Conservation (phyloP, 2,797 vertebrate species). For the Lemur catta region DNA sequence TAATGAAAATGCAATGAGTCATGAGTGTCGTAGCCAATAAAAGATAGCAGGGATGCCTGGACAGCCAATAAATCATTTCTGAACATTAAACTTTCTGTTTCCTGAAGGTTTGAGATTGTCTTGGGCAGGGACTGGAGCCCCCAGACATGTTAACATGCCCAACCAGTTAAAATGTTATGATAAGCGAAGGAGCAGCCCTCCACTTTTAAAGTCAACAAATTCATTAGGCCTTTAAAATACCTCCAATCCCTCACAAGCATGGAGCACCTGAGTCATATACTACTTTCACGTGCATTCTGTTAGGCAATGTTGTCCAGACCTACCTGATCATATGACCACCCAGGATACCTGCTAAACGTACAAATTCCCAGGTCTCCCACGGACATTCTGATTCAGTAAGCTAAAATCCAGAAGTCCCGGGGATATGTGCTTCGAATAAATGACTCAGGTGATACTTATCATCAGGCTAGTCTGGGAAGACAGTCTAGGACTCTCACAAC, state of each 20-base stretch:
- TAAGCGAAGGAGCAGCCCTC: background rate
- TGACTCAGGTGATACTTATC: background rate
- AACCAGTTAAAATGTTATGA: background rate
- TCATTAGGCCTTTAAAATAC: background rate
- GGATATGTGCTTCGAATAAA: background rate
- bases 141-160: background rate
- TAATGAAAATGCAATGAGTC: slow-evolving; percentile 28
- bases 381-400: background rate
- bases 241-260: background rate
- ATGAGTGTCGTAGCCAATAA: background rate
- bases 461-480: background rate
- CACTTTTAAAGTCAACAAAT: slow-evolving; percentile 14
- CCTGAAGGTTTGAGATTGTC: background rate
- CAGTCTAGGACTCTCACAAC: background rate
- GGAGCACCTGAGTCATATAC: background rate
- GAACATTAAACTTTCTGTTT: slow-evolving; percentile 1
- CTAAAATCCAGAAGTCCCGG: background rate
- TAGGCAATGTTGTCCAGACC: background rate
- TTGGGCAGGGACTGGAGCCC: background rate
- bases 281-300: background rate
- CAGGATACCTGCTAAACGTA: background rate
- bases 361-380: background rate
- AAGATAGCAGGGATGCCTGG: background rate
- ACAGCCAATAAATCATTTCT: slow-evolving; percentile 29
- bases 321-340: background rate